These are phyloP conservation scores for Lathronympha strigana DNA, from an alignment of 2,888 invertebrate genomes.

Conservation along the genomic window DNA sequence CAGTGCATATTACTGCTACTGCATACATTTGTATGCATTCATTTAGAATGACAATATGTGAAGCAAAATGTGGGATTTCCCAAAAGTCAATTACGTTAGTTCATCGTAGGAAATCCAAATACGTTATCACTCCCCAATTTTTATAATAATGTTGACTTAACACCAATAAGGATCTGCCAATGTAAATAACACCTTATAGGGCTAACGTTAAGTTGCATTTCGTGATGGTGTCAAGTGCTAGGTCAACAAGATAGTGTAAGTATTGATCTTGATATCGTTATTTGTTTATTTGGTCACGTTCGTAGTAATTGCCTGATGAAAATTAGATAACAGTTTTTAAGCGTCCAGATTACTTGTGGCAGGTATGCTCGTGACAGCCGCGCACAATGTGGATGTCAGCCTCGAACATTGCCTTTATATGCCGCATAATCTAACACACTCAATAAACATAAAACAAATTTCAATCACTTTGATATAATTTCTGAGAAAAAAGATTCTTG, in stretches of 20 bases:
- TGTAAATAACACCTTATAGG: not conserved
- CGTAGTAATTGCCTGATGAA: not conserved
- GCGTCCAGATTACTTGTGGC: not conserved
- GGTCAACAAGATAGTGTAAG: constrained; percentile 30
- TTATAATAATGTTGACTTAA: not conserved
- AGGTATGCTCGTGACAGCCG: too few species aligned
- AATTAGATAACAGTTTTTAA: not conserved
- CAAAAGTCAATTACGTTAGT: not conserved
- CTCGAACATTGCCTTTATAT: too few species aligned
- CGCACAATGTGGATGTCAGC: too few species aligned
- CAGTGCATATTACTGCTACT: too few species aligned
- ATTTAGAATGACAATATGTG: too few species aligned
- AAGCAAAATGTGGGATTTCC: too few species aligned
- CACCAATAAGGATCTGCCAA: not conserved
- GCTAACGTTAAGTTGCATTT: constrained; percentile 2
- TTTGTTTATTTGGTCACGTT: constrained; percentile 27
- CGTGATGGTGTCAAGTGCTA: not conserved
- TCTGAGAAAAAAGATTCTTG: too few species aligned
- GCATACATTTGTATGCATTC: too few species aligned
- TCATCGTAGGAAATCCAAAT: not conserved
- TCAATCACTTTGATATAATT: too few species aligned
- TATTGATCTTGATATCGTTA: constrained; percentile 31
- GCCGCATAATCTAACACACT: too few species aligned
- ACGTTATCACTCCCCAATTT: not conserved
- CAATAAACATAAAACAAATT: too few species aligned